These are phyloP conservation scores for Ormia ochracea DNA, from an alignment of 2,888 invertebrate genomes.

Conservation along the genomic window DNA sequence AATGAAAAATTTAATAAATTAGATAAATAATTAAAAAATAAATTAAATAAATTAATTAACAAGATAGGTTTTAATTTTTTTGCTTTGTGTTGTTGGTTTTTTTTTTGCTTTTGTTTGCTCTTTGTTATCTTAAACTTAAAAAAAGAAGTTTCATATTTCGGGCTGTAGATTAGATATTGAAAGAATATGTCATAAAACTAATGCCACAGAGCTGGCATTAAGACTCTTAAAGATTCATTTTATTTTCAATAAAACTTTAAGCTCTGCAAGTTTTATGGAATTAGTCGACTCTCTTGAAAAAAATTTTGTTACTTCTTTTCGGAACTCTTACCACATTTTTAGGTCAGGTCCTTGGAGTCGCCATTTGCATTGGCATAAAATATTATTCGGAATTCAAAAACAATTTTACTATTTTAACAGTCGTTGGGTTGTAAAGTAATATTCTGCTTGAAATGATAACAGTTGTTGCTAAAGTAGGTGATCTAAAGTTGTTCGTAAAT, in stretches of 20 bases:
- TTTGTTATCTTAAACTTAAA: slow-evolving; percentile 37
- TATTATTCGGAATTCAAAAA: slow-evolving; percentile 23
- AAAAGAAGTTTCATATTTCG: slow-evolving; percentile 44
- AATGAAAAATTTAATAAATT: slow-evolving; percentile 20
- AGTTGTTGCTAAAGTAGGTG: slow-evolving; percentile 23
- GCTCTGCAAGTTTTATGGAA: slow-evolving; percentile 21
- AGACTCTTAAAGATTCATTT: slow-evolving; percentile 46
- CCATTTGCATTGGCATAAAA: slow-evolving; percentile 3
- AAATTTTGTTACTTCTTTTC: neutral
- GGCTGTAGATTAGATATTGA: neutral
- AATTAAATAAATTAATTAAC: slow-evolving; percentile 72
- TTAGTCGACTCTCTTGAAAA: neutral
- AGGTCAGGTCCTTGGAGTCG: slow-evolving; percentile 33
- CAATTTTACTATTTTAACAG: slow-evolving; percentile 50
- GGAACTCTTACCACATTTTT: neutral
- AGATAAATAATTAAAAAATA: slow-evolving; percentile 66
- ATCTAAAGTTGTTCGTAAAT: neutral
- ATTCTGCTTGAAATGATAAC: slow-evolving; percentile 13
- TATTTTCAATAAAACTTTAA: neutral
- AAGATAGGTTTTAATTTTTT: slow-evolving; percentile 66
- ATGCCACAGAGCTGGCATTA: slow-evolving; percentile 10
- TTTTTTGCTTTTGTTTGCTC: no score
- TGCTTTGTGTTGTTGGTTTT: no score
- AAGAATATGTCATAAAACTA: neutral
- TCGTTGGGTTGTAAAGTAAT: slow-evolving; percentile 61